phyloP scores from a whole-genome alignment of 2,888 invertebrate genomes.

The Ptilodon capucinus region DNA sequence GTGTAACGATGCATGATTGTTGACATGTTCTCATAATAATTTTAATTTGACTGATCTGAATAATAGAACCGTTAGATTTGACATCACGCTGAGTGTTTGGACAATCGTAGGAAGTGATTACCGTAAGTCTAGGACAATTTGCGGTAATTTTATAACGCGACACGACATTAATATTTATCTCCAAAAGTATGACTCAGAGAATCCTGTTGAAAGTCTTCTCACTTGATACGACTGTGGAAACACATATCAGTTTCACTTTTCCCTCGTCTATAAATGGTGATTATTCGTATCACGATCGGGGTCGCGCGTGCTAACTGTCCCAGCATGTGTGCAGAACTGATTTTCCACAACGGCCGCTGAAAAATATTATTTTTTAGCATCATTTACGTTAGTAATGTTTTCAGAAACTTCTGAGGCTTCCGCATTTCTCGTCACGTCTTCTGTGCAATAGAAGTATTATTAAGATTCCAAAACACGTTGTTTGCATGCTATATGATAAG shows the following conservation, averaged over 20 bases:
- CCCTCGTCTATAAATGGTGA: conserved; percentile 66
- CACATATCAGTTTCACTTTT: conserved; percentile 79
- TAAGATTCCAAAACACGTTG: not conserved
- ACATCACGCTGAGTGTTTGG: conserved; percentile 42
- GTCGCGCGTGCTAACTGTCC: conserved; percentile 69
- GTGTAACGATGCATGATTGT: conserved; percentile 24
- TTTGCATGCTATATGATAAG: not conserved
- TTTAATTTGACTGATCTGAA: conserved; percentile 50
- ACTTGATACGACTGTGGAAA: conserved; percentile 57
- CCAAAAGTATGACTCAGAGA: conserved; percentile 45
- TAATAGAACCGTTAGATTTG: conserved; percentile 48
- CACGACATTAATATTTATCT: conserved; percentile 31
- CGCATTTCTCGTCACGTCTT: not conserved
- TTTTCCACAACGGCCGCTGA: conserved; percentile 36
- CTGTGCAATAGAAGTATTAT: not conserved
- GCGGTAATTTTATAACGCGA: conserved; percentile 37
- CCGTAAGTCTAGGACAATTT: conserved; percentile 46
- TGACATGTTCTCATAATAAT: conserved; percentile 49
- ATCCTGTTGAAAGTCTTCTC: conserved; percentile 76
- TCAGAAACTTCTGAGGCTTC: not conserved
- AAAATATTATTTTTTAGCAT: no score
- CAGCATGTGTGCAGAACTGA: conserved; percentile 46
- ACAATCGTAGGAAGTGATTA: conserved; percentile 59
- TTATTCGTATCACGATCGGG: conserved; percentile 75
- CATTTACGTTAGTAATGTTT: no score